Base-by-base conservation (phyloP, 2,888 invertebrate genomes). In the Metacarcinus magister region DNA sequence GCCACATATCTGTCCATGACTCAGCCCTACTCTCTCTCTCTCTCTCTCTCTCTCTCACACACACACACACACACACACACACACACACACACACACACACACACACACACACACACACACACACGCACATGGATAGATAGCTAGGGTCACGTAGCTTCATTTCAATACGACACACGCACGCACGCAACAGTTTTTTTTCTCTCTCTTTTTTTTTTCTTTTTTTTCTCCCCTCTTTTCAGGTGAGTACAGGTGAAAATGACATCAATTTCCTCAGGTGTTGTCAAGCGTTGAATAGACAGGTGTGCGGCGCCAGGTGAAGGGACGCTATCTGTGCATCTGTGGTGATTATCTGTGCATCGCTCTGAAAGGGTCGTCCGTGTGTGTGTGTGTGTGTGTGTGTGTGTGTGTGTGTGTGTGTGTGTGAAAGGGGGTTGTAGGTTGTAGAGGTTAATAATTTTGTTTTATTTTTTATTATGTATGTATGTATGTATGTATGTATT, bases 71-170 rank as follows among this genome's bases (percentile, higher is more conserved):
- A 54, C 93, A 93, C 93, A 93, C 93, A 93, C 93, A 93, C 93
- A 93, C 93, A 93, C 93, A 93, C 93, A 93, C 93, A 93, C 93
- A 93, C 93, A 93, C 93, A 93, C 93, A 93, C 93, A 93, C 93
- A 93, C 93, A 93, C 93, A 54, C 93, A 93, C 7, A 54, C 54
- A 93, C 28, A 93, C 32, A 93, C 54, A 54, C 54, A 54, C 54
- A 93, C n/a, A 54, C 28, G 60, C 32, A 93, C 0, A 46, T 32
- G 60, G 32, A 93, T 0, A 93, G 32, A 46, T 8, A 92, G 43
- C 46, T 5, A 48, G 13, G 67, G 67, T 67, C 67, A 67, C 67
- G 67, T 67, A n/a, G 67, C 67, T n/a, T 67, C 67, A 67, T 67
- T 67, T 67, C n/a, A 67, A 67, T 67, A 19, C 67, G 23, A 39